phyloP scores from a whole-genome alignment of 2,797 vertebrate species.

The Tympanoctomys barrerae region DNA sequence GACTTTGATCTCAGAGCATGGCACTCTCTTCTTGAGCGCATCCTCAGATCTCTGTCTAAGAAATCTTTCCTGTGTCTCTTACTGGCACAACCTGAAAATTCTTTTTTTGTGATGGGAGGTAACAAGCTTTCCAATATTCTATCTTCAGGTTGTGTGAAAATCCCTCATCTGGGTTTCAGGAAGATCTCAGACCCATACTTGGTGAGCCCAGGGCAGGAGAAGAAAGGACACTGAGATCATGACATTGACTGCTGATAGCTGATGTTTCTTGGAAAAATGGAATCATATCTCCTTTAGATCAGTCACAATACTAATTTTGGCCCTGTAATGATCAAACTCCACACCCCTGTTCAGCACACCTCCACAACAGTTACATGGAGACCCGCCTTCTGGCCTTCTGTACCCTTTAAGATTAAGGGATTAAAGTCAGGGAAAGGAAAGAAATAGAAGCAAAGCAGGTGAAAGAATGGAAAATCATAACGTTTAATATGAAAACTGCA shows the following conservation, averaged over 20 bases:
- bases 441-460: background rate
- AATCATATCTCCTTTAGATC: background rate
- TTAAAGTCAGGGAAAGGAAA: background rate
- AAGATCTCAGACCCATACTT: background rate
- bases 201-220: background rate
- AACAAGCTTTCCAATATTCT: background rate
- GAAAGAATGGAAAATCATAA: background rate
- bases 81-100: background rate
- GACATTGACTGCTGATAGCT: background rate
- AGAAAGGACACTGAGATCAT: background rate
- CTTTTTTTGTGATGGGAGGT: background rate
- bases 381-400: background rate
- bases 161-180: background rate
- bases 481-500: background rate
- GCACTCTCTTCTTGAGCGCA: background rate
- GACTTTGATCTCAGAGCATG: background rate
- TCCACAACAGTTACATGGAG: background rate
- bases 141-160: background rate
- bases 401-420: background rate
- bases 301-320: background rate
- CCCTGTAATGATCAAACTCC: background rate
- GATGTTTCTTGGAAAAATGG: background rate
- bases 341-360: background rate
- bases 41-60: background rate
- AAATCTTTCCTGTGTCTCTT: background rate